Conservation (phyloP, 2,113 vertebrate species). For the Heterotilapia buettikoferi region DNA sequence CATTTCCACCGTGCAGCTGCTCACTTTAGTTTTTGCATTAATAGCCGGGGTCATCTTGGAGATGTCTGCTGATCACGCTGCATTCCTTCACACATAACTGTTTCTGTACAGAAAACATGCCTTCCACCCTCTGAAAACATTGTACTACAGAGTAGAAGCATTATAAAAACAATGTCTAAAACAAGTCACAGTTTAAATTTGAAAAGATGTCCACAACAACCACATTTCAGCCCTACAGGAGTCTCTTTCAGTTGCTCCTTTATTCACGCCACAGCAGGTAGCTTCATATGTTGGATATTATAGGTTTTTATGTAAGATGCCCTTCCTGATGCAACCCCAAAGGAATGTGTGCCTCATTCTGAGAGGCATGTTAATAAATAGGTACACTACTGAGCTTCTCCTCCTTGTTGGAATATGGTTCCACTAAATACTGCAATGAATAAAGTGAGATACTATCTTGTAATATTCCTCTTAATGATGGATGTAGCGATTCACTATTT, state of each 20-base stretch:
- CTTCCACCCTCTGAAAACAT: background rate
- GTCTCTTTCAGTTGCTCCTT: background rate
- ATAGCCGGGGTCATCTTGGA: fast-evolving
- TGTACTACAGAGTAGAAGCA: background rate
- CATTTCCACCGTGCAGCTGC: background rate
- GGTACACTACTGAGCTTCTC: background rate
- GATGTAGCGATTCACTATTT: fast-evolving
- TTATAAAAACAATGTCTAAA: background rate
- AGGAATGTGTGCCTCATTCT: background rate
- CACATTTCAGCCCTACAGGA: background rate
- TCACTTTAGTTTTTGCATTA: background rate
- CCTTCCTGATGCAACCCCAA: background rate
- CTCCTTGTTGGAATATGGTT: background rate
- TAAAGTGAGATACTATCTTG: background rate
- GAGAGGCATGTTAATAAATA: fast-evolving
- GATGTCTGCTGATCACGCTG: background rate
- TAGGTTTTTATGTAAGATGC: background rate
- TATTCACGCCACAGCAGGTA: background rate
- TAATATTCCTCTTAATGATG: background rate
- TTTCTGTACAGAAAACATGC: background rate
- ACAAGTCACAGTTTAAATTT: background rate
- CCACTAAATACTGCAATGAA: background rate
- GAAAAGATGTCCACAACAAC: too few species aligned
- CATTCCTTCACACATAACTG: background rate
- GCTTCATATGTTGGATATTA: background rate